phyloP scores from a whole-genome alignment of 1,140 invertebrate genomes.

The Drosophila nigrodunni region DNA sequence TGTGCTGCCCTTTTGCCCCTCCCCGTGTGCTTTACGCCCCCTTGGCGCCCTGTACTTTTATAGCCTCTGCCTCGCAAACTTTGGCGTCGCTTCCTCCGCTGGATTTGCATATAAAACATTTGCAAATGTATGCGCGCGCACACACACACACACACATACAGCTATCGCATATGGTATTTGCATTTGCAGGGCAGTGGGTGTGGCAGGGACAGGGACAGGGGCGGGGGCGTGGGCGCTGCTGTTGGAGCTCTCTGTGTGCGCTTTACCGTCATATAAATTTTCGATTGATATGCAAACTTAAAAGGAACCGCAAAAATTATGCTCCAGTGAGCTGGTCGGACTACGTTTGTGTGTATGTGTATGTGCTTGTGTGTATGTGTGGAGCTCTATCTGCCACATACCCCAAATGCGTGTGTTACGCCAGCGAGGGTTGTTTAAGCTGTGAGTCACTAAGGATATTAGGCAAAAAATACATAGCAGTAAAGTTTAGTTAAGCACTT shows the following conservation, averaged over 20 bases:
- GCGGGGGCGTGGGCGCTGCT: not conserved
- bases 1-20: slow-evolving; percentile 39
- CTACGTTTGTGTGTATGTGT: slow-evolving; percentile 10
- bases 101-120: slow-evolving; percentile 82
- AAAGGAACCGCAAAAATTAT: slow-evolving; percentile 84
- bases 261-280: slow-evolving; percentile 79
- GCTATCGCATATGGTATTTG: slow-evolving; percentile 59
- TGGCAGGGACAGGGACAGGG: not conserved
- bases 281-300: slow-evolving; percentile 84
- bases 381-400: too few species aligned
- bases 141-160: slow-evolving; percentile 45
- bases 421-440: slow-evolving; percentile 9
- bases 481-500: too few species aligned
- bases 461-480: too few species aligned
- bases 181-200: slow-evolving; percentile 36
- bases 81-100: slow-evolving; percentile 50
- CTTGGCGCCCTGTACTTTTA: slow-evolving; percentile 19
- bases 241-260: slow-evolving; percentile 33
- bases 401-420: too few species aligned
- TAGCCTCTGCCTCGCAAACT: slow-evolving; percentile 39
- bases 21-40: not conserved
- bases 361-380: slow-evolving; percentile 1
- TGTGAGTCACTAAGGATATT: not conserved
- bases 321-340: slow-evolving; percentile 72
- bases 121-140: slow-evolving; percentile 78